Evolutionary conservation across 1,140 invertebrate species (phyloP), one percentile per base, ranked within the genome.

Genomic region (Drosophila paulistorum): DNA sequence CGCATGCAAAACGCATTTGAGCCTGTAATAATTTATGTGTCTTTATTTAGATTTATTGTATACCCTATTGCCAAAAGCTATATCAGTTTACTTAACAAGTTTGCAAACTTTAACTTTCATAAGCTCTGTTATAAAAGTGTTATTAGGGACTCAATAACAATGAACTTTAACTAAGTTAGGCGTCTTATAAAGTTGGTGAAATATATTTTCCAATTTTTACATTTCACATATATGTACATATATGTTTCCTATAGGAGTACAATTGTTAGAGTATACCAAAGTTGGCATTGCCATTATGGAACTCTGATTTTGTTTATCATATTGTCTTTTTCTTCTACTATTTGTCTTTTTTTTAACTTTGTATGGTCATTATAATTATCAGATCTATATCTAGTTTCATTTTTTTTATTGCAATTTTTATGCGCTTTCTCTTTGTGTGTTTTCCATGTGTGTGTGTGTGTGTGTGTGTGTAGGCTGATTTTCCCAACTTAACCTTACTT

Each of bases 401-500:
- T 74, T 74, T 74, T 42, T 33, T 74, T 74, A 54, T 58, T 33
- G 51, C 67, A 33, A 65, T n/a, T 71, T 74, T 26, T 59, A 74
- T 67, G 65, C 63, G 74, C 57, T 68, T 62, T 65, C 42, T 51
- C 30, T 33, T 33, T 45, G 51, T 59, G 55, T 41, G 62, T 68
- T 68, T 55, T 73, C 35, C 10, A 3, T 37, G 11, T n/a, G n/a
- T n/a, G n/a, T 39, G 11, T 39, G 37, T 39, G 37, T 39, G 37
- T 39, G 11, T 13, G 11, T 39, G 4, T 13, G 11, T 39, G 74
- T 77, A 42, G 74, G 74, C 23, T 76, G 58, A 59, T 68, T 65
- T 65, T 68, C 39, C 26, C 65, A 67, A 74, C 45, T 60, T 83
- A 79, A 79, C 83, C 83, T 71, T 79, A 86, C 76, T 74, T 86